A percentile compares a stretch with the other conserved stretches of the same genome.
These are phyloP conservation scores for Coreoperca whiteheadi DNA, from an alignment of 2,113 vertebrate species.

Conservation along the genomic window DNA sequence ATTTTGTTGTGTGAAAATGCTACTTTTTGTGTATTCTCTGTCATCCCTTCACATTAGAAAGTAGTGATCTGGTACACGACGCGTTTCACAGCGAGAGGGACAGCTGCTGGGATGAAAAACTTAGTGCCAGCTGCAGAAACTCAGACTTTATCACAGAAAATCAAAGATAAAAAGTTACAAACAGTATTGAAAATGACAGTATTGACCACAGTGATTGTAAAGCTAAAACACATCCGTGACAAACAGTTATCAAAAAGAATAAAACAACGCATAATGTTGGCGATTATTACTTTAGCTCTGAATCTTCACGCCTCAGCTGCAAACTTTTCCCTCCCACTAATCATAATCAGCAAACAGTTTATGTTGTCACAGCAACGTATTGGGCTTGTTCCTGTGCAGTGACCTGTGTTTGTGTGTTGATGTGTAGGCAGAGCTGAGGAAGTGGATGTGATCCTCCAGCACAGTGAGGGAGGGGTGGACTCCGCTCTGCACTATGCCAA, in stretches of 20 bases:
- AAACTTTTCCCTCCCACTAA: background rate
- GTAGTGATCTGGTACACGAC: background rate
- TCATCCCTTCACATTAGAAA: background rate
- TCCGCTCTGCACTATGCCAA: conserved; percentile 92
- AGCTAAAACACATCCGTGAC: background rate
- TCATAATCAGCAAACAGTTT: background rate
- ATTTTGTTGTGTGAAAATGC: background rate
- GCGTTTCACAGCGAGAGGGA: background rate
- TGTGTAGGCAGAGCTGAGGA: conserved; percentile 82
- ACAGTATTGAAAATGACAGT: background rate
- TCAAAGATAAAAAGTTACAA: background rate
- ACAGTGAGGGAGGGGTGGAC: conserved; percentile 92
- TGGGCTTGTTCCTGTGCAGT: conserved; percentile 17
- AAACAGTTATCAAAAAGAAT: no score
- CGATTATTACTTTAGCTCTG: background rate
- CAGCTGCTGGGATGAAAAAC: background rate
- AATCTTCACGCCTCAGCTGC: background rate
- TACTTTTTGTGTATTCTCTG: background rate
- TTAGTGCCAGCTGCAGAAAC: background rate
- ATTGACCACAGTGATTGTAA: background rate
- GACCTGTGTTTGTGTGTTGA: conserved; percentile 42
- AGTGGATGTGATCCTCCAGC: conserved; percentile 93
- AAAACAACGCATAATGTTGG: background rate
- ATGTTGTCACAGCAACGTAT: background rate
- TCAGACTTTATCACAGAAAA: background rate